phyloP scores from a whole-genome alignment of 2,888 invertebrate species.

The Cephonodes hylas region DNA sequence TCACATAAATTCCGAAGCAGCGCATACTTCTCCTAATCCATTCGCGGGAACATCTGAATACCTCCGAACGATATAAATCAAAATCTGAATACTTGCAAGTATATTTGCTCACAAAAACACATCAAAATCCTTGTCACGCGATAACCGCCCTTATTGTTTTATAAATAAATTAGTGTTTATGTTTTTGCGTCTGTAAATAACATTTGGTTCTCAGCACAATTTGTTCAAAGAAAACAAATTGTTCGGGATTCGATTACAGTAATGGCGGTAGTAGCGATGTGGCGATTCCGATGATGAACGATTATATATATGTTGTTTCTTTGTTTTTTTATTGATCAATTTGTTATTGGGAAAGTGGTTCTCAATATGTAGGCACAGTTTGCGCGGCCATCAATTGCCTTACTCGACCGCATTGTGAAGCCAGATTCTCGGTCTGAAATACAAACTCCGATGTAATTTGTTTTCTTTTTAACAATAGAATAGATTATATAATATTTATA shows the following conservation, averaged over 20 bases:
- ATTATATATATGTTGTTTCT: constrained; percentile 3
- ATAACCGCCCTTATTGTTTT: not conserved
- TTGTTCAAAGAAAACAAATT: constrained; percentile 58
- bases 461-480: too few species aligned
- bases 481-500: too few species aligned
- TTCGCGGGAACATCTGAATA: constrained; percentile 14
- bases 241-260: constrained; percentile 56
- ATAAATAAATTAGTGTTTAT: not conserved
- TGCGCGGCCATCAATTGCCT: not conserved
- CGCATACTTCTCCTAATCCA: constrained; percentile 1
- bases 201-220: constrained; percentile 32
- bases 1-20: constrained; percentile 4
- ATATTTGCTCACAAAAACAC: not conserved
- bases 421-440: too few species aligned
- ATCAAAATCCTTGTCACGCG: not conserved
- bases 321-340: not conserved
- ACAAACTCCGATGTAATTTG: too few species aligned
- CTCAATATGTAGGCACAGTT: not conserved
- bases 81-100: constrained; percentile 35
- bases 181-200: not conserved
- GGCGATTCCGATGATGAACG: constrained; percentile 18
- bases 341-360: not conserved
- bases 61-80: constrained; percentile 33
- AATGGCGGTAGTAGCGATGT: constrained; percentile 35
- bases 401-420: not conserved